Evolutionary conservation across 2,113 vertebrate genomes (phyloP), one percentile per base, ranked within the genome.

Genomic region (Echinops telfairi): DNA sequence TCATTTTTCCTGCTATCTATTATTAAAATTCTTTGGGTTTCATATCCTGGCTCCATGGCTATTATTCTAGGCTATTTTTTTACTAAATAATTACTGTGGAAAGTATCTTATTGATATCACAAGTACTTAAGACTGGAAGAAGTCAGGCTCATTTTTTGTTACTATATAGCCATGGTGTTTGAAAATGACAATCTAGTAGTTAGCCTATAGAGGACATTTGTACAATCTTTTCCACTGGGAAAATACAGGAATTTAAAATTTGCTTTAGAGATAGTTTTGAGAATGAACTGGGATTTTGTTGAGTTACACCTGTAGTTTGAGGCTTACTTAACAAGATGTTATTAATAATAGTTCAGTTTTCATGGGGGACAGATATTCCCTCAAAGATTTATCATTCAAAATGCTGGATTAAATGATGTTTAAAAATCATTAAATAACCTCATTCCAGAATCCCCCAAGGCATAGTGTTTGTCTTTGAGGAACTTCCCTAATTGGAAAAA

Each of bases 381-480:
- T 53, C 43, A 66, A 93, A 94, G 66, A 5, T 27, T 16, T 33
- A 31, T 83, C 70, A 79, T 93, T 88, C 8, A 62, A 95, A 93
- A 40, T 92, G 2, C 64, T 88, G 3, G 3, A 83, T 68, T 75
- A 53, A 83, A 66, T 36, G 27, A 62, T 82, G 8, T 86, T 92
- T 68, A 85, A 43, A 12, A 92, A 94, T 16, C 60, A 25, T 57
- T 79, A 29, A 75, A 29, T 80, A 89, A 84, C 38, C 62, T 3
- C 12, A 17, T 85, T 5, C 36, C 68, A 27, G 40, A 91, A 77
- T n/a, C 40, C 22, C n/a, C 25, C 0, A 23, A 79, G 25, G 14
- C n/a, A 83, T 3, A 47, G 10, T 33, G 31, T 6, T 19, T 80
- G 22, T 81, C 33, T 88, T 88, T 31, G 80, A 83, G 53, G 53